A percentile compares a stretch with the other conserved stretches of the same genome.
phyloP scores from a whole-genome alignment of 2,888 invertebrate species.

The Xestia c-nigrum region DNA sequence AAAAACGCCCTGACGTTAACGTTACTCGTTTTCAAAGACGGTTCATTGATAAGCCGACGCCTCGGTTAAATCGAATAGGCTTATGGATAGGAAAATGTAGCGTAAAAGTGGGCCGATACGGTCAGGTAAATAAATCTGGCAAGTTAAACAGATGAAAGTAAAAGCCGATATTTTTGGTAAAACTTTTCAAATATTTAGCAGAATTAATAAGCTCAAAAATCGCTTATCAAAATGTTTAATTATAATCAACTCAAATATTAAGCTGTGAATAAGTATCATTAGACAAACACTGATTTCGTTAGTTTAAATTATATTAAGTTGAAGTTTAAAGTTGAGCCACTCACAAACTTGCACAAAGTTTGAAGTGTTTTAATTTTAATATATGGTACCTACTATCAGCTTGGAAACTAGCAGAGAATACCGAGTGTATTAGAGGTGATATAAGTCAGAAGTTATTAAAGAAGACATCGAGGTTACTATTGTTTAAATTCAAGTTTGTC shows the following conservation, averaged over 20 bases:
- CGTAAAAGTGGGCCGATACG: conserved; percentile 49
- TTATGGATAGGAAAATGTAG: conserved; percentile 43
- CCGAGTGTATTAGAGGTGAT: conserved; percentile 12
- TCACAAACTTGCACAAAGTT: conserved; percentile 46
- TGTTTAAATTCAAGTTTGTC: conserved; percentile 23
- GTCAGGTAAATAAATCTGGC: conserved; percentile 53
- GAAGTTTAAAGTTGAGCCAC: conserved; percentile 35
- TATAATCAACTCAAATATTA: conserved; percentile 6
- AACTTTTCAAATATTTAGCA: neutral
- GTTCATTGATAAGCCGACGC: conserved; percentile 59
- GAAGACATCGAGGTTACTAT: conserved; percentile 9
- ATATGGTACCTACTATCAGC: conserved; percentile 39
- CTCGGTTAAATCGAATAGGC: conserved; percentile 55
- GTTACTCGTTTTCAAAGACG: conserved; percentile 56
- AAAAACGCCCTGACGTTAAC: conserved; percentile 54
- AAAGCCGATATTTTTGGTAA: conserved; percentile 2
- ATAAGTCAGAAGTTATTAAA: conserved; percentile 34
- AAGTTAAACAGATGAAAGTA: conserved; percentile 11
- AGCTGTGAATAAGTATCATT: conserved; percentile 18
- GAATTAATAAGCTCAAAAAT: neutral
- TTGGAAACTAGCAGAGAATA: conserved; percentile 33
- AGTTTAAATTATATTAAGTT: conserved; percentile 36
- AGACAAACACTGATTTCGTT: conserved; percentile 49
- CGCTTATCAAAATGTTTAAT: conserved; percentile 26
- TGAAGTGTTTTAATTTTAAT: conserved; percentile 59